A percentile compares a stretch with the other conserved stretches of the same genome.
Conservation (phyloP, 64 coral and sea anemone species). For the Hydrozoanthus tunicans region DNA sequence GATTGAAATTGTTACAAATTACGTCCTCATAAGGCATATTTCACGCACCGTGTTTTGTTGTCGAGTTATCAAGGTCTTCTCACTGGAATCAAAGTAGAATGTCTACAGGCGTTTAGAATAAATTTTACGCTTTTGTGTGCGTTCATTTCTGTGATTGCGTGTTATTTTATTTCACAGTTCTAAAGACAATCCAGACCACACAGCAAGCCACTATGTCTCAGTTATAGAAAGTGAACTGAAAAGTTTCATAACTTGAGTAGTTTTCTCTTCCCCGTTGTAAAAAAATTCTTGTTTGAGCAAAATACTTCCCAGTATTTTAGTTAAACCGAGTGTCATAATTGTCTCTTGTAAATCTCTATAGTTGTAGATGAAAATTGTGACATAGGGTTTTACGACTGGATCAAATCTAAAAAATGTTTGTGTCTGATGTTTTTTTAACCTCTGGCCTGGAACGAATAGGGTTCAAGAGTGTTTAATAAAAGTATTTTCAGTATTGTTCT, state of each 20-base stretch:
- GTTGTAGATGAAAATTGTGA: background rate
- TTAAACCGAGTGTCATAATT: too few species aligned
- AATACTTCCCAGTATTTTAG: too few species aligned
- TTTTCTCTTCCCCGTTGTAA: background rate
- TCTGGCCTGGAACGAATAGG: background rate
- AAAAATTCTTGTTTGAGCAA: background rate
- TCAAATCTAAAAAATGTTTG: background rate
- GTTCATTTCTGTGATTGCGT: background rate
- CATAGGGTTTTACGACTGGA: too few species aligned
- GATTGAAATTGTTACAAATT: conserved; percentile 18
- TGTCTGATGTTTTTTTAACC: background rate
- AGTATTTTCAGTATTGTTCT: too few species aligned
- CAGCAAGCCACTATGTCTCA: background rate
- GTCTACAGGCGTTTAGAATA: background rate
- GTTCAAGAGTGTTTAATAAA: background rate
- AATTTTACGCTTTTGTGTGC: background rate
- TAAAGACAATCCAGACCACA: background rate
- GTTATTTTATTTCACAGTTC: background rate
- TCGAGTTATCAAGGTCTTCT: background rate
- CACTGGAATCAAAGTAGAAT: background rate
- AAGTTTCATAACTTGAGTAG: background rate
- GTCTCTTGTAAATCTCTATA: background rate
- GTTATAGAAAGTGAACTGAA: background rate
- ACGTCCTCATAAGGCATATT: background rate
- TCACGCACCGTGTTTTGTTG: background rate